Percentiles rank a stretch among this genome's conserved stretches.
phyloP scores from a whole-genome alignment of 2,113 vertebrate genomes.

The Limnothrissa miodon region DNA sequence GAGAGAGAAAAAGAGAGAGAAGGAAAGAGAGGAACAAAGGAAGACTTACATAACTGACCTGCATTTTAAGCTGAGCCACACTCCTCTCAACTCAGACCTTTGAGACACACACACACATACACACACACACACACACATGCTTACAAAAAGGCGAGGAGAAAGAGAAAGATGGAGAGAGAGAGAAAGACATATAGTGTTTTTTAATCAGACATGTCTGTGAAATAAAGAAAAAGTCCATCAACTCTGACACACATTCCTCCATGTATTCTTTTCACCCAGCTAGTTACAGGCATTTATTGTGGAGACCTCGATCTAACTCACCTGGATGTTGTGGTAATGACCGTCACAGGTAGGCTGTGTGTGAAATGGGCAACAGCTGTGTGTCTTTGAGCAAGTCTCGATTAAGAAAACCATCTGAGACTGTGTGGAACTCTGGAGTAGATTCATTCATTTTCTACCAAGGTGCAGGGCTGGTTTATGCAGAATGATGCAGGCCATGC shows the following conservation, averaged over 20 bases:
- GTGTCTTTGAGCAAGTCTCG: too few relatives aligned
- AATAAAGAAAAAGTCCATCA: background rate
- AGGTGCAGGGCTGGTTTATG: too few relatives aligned
- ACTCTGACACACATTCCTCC: background rate
- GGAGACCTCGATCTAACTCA: background rate
- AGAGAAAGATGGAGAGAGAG: constrained; percentile 15
- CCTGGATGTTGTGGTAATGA: background rate
- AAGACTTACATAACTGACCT: constrained; percentile 13
- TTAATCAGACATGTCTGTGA: background rate
- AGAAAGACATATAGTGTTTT: background rate
- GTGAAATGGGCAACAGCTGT: background rate
- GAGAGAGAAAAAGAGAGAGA: background rate
- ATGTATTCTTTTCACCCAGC: background rate
- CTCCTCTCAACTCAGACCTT: constrained; percentile 10
- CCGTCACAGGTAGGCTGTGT: background rate
- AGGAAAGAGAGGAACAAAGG: background rate
- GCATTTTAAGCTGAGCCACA: constrained; percentile 20
- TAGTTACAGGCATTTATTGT: background rate
- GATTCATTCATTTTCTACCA: too few relatives aligned
- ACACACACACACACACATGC: background rate
- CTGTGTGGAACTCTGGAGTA: too few relatives aligned
- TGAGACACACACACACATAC: background rate
- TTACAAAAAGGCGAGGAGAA: background rate
- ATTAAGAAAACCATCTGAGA: too few relatives aligned
- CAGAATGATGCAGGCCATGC: too few relatives aligned